Base-by-base conservation (phyloP, 2,888 invertebrate genomes). In the Balanococcus diminutus region DNA sequence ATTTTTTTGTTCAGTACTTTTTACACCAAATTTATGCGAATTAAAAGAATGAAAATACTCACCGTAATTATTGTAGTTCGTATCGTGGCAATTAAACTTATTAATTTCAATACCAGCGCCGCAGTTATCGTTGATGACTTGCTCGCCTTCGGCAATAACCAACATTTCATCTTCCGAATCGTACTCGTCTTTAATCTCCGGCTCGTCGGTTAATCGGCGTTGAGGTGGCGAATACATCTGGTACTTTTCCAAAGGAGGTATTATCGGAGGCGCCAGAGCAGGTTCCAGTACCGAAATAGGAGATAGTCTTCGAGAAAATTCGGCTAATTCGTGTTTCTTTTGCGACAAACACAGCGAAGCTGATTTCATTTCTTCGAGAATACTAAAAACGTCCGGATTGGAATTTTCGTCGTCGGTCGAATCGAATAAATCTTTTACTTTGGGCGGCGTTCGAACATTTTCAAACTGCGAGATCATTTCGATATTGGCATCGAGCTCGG, bases 341-440 rank as follows among this genome's bases (percentile, higher is more conserved):
- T 32, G 6, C n/a, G n/a, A 75, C 4, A 75, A 32, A 5, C 14
- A 22, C n/a, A 8, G 32, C 14, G 8, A 11, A 8, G 36, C 5
- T 0, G 75, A 31, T 3, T n/a, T 32, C 75, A 75, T 75, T 9
- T 75, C 75, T 31, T 75, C 75, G n/a, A 75, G 6, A 8, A 75
- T 75, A 32, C 1, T 14, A n/a, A 32, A 75, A 31, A 75, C 75
- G 19, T 51, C 51, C 19, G 4, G 25, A 14, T 67, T 67, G 9
- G 67, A 67, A 67, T 67, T 32, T n/a, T 75, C 75, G 22, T 31
- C 22, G 32, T 75, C 61, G 11, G 22, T 9, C 5, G 19, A 19
- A 51, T 32, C 75, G 75, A 75, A 75, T 75, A 75, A 75, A 32
- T 75, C n/a, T 75, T 67, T 67, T 2, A 67, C 14, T 67, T 67